Evolutionary conservation across 2,797 vertebrate species (phyloP), one percentile per base, ranked within the genome.

Genomic region (Aselliscus stoliczkanus): DNA sequence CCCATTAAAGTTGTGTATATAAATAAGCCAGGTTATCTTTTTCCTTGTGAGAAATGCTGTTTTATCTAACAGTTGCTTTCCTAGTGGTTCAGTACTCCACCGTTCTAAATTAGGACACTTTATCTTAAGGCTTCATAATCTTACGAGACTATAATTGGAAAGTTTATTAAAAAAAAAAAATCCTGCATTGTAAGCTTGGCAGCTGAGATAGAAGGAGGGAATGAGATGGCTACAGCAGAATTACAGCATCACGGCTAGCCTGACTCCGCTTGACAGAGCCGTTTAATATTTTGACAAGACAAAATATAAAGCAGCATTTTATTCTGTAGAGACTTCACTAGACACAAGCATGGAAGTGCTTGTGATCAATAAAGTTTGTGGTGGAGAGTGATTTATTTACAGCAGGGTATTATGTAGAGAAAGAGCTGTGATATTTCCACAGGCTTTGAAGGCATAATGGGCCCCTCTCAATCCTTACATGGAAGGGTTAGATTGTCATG

Each of bases 251-350:
- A 98, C 98, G 98, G 98, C 98, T 98, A 98, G 98, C 98, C 98
- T 98, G 98, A 98, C 99, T 99, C 98, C 88, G 98, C 99, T 99
- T 99, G 99, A 99, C 99, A 99, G 98, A 99, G 99, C 99, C 99
- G 99, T 99, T 99, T 99, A 99, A 99, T 99, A 99, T 99, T 99
- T 99, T 99, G 99, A 99, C 99, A 99, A 99, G 98, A 99, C 98
- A 99, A 99, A 99, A 99, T 99, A 99, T 99, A 99, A 99, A 99
- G 99, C 99, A 99, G 98, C 98, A 99, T 99, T 99, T 99, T 99
- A 99, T 99, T 99, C 99, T 98, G 99, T 98, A 98, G 99, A 99
- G 99, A 99, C 99, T 99, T 99, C 99, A 99, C 98, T 98, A 99
- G 99, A 99, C 98, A 99, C 99, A 98, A 99, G 98, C 99, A 99